Base-by-base conservation (phyloP, 37 sponge, comb jelly and placozoan species). In the Geodia barretti region DNA sequence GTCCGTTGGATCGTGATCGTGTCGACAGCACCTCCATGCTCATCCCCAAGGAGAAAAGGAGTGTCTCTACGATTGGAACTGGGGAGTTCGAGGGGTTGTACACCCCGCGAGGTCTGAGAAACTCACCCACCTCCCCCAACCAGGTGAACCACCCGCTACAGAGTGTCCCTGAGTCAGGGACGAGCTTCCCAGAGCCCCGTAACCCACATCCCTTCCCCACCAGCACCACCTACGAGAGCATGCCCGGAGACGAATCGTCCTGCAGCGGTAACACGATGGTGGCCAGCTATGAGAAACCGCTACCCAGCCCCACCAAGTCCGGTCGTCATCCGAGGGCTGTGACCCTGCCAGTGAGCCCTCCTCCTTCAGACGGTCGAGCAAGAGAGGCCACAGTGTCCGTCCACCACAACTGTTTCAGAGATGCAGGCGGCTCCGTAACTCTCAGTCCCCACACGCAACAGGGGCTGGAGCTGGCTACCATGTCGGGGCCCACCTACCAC, bases 131-230 rank as follows among this genome's bases (percentile, higher is more conserved):
- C 7, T 17, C 11, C 14, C 54, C 54, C 54, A 7, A 7, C 14
- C 7, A 14, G 54, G 54, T 39, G 23, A 33, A 3, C 7, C 60
- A 59, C 7, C 61, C 37, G n/a, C 72, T 81, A 24, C 39, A 36
- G 1, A 72, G 74, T n/a, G 74, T 73, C 39, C 83, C 83, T 0
- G 83, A 83, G 65, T 74, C 83, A 23, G 83, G 83, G 1, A 28
- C 65, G 9, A 64, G 62, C 4, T 83, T 83, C 36, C 23, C 35
- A 0, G 83, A 83, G 31, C 83, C 83, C 0, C 2, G 42, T 0
- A 41, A 64, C 29, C 83, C 83, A 24, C 28, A 73, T 3, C 41
- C 83, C 21, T 83, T 83, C 30, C 83, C 83, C 20, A 67, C 73
- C n/a, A 34, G 62, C 66, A 40, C 72, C 19, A n/a, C n/a, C n/a